These are phyloP conservation scores for Triplophysa yarkandensis DNA, from an alignment of 2,797 vertebrate species.

Conservation along the genomic window DNA sequence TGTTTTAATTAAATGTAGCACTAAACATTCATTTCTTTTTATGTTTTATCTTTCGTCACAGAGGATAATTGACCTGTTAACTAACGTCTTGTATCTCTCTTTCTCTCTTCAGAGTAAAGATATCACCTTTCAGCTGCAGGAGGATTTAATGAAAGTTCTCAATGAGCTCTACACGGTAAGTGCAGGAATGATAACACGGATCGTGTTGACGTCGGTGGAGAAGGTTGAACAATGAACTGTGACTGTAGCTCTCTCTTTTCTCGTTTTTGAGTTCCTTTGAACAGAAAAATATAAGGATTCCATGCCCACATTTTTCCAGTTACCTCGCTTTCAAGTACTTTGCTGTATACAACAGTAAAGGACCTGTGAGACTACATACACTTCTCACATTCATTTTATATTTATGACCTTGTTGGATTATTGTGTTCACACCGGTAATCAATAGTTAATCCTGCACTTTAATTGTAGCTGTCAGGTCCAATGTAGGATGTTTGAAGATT, in stretches of 20 bases:
- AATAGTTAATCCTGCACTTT: constrained; percentile 68
- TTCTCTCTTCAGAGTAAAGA: constrained; percentile 90
- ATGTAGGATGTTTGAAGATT: constrained; percentile 31
- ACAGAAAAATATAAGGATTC: constrained; percentile 7
- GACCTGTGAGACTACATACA: background rate
- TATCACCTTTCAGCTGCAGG: constrained; percentile 97
- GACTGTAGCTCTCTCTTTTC: background rate
- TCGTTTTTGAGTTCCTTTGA: background rate
- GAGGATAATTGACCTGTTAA: too few species aligned
- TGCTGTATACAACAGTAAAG: background rate
- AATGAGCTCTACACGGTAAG: constrained; percentile 99
- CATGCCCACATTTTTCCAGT: background rate
- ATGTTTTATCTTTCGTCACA: too few species aligned
- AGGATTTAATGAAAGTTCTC: constrained; percentile 99
- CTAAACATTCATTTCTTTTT: too few species aligned
- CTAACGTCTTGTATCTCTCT: too few species aligned
- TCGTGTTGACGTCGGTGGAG: background rate
- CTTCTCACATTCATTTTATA: constrained; percentile 39
- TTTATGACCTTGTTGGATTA: constrained; percentile 56
- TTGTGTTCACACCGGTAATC: constrained; percentile 66
- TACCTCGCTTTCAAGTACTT: background rate
- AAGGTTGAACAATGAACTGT: background rate
- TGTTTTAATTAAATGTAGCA: too few species aligned
- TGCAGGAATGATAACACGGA: constrained; percentile 46
- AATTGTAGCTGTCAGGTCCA: constrained; percentile 46